phyloP scores from a whole-genome alignment of 2,797 vertebrate species.

The Acipenser transmontanus region DNA sequence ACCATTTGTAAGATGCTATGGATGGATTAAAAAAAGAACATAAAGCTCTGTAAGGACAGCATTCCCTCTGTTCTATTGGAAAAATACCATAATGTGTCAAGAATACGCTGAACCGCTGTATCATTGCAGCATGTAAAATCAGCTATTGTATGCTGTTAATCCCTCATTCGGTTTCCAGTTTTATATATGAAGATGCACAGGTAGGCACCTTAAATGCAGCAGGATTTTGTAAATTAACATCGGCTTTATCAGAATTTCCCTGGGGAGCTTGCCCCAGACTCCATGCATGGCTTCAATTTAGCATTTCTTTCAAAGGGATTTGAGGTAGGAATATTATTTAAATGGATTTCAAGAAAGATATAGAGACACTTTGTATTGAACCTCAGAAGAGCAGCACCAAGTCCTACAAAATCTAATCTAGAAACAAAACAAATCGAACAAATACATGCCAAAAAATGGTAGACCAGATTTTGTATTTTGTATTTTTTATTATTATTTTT shows the following conservation, averaged over 20 bases:
- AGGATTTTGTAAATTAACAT: conserved; percentile 20
- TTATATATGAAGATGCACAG: not conserved
- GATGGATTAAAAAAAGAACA: too few relatives aligned
- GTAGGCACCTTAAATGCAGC: not conserved
- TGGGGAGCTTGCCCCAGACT: conserved; percentile 18
- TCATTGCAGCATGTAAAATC: too few relatives aligned
- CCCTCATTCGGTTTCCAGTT: not conserved
- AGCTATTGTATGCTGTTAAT: not conserved
- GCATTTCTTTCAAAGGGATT: not conserved
- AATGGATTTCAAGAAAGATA: not conserved
- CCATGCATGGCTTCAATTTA: conserved; percentile 14
- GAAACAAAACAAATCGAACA: too few relatives aligned
- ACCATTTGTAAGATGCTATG: too few relatives aligned
- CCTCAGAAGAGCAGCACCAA: not conserved
- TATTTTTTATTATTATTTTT: too few relatives aligned
- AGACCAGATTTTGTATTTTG: too few relatives aligned
- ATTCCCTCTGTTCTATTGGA: too few relatives aligned
- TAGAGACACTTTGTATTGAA: not conserved
- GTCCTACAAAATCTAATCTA: too few relatives aligned
- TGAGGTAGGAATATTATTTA: conserved; percentile 1
- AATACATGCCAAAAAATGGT: too few relatives aligned
- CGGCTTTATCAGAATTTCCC: conserved; percentile 26
- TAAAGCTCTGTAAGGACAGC: too few relatives aligned
- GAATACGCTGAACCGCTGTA: too few relatives aligned
- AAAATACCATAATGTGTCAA: too few relatives aligned